These are phyloP conservation scores for Sitophilus oryzae DNA, from an alignment of 1,140 invertebrate genomes.

Conservation along the genomic window DNA sequence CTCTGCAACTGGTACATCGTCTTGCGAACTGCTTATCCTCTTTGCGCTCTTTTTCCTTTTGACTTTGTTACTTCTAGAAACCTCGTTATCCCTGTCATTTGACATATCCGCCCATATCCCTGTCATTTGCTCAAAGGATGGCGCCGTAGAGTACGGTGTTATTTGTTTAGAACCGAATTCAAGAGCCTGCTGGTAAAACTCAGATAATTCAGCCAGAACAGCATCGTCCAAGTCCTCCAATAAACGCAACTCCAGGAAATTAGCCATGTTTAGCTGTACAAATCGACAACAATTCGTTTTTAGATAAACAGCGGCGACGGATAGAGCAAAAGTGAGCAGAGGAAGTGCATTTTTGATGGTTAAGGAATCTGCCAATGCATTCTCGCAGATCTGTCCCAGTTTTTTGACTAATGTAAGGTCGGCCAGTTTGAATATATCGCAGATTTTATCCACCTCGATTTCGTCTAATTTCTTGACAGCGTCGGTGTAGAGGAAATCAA, in stretches of 20 bases:
- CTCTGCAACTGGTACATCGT: conserved; percentile 26
- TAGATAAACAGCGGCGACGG: conserved; percentile 61
- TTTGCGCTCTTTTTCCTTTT: conserved; percentile 39
- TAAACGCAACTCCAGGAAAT: conserved; percentile 58
- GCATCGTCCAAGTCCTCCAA: conserved; percentile 54
- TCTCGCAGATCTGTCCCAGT: conserved; percentile 63
- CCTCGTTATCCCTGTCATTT: too few relatives aligned
- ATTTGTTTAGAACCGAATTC: conserved; percentile 52
- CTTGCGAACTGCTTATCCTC: conserved; percentile 43
- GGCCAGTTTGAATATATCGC: conserved; percentile 60
- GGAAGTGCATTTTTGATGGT: conserved; percentile 64
- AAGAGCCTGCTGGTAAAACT: conserved; percentile 50
- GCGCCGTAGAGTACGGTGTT: conserved; percentile 55
- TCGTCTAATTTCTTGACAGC: conserved; percentile 49
- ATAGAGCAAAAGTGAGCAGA: conserved; percentile 60
- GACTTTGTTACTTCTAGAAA: too few relatives aligned
- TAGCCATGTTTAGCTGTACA: conserved; percentile 60
- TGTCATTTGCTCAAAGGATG: conserved; percentile 50
- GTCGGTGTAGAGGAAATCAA: conserved; percentile 66
- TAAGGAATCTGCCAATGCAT: conserved; percentile 53
- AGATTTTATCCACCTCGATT: conserved; percentile 55
- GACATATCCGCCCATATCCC: too few relatives aligned
- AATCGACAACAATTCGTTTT: conserved; percentile 64
- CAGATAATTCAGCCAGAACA: conserved; percentile 54
- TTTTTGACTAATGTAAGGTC: conserved; percentile 62